These are phyloP conservation scores for Todiramphus chloris DNA, from an alignment of 2,113 vertebrate species.

Conservation along the genomic window DNA sequence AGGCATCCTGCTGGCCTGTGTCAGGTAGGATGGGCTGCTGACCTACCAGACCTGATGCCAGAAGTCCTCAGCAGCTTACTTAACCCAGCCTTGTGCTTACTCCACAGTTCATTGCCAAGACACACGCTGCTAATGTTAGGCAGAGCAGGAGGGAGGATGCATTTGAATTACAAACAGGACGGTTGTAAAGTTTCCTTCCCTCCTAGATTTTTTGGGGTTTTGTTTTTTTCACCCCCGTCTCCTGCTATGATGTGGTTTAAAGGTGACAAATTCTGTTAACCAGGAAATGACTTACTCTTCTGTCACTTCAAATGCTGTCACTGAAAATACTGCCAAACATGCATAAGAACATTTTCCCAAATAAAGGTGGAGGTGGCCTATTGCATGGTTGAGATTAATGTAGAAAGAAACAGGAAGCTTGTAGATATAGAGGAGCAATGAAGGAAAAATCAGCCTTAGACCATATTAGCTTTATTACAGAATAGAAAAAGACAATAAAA, in stretches of 20 bases:
- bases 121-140: rapidly evolving
- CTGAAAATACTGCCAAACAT: neutral
- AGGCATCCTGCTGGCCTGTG: rapidly evolving
- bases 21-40: neutral
- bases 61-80: neutral
- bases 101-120: neutral
- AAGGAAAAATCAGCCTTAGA: neutral
- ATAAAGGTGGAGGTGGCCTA: neutral
- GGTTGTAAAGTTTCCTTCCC: neutral
- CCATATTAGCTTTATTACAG: neutral
- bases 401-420: neutral
- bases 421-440: neutral
- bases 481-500: neutral
- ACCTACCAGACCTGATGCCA: neutral
- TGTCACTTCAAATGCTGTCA: neutral
- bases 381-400: neutral
- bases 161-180: neutral
- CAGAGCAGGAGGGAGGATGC: neutral
- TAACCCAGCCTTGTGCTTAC: neutral
- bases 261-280: neutral
- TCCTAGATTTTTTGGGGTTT: neutral
- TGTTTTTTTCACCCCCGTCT: neutral
- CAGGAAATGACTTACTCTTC: neutral
- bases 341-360: neutral
- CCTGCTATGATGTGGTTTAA: neutral